Evolutionary conservation across 2,113 vertebrate species (phyloP).

Genomic region (Caloenas nicobarica): DNA sequence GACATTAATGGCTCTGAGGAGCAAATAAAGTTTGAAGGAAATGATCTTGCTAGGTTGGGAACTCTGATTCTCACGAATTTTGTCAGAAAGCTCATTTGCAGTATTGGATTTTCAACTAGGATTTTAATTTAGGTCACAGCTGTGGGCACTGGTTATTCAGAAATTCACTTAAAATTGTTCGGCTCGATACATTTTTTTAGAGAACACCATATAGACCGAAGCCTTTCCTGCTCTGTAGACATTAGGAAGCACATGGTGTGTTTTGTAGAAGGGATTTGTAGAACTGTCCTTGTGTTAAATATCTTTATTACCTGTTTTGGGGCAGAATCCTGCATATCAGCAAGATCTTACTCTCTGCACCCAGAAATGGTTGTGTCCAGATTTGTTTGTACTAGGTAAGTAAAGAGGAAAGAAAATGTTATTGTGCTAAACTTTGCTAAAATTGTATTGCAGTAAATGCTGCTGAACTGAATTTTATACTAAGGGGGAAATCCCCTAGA

Average conservation of each 20-base stretch:
- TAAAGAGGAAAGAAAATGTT: neutral
- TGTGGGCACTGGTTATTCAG: neutral
- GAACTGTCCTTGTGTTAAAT: neutral
- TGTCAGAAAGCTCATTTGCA: neutral
- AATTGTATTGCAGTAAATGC: neutral
- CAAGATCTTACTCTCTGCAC: neutral
- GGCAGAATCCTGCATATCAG: neutral
- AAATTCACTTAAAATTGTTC: neutral
- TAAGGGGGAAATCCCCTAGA: neutral
- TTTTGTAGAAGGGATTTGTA: neutral
- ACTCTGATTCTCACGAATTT: neutral
- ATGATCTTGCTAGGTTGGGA: neutral
- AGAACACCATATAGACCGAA: neutral
- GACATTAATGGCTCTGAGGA: neutral
- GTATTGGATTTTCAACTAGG: neutral
- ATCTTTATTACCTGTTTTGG: neutral
- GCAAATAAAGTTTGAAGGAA: neutral
- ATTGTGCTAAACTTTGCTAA: neutral
- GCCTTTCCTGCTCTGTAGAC: neutral
- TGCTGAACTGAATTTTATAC: neutral
- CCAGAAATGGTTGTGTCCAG: fast-evolving
- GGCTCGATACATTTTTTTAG: neutral
- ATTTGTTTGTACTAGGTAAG: neutral
- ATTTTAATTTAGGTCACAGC: neutral
- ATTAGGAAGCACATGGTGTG: neutral